Conservation (phyloP, 2,888 invertebrate genomes). For the Amphiduros pacificus region DNA sequence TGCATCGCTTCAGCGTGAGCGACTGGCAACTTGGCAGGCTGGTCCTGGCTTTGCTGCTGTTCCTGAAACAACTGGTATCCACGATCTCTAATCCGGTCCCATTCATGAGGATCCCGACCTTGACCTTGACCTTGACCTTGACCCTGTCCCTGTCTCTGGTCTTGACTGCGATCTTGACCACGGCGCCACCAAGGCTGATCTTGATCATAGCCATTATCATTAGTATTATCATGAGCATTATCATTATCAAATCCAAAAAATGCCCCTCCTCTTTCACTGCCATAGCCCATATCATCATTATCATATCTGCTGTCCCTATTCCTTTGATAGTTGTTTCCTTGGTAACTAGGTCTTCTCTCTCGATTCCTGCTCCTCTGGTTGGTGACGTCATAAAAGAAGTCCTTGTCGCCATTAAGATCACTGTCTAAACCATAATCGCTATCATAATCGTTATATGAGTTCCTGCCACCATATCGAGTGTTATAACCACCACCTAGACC, state of each 20-base stretch:
- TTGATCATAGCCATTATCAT: not conserved
- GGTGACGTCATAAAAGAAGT: conserved; percentile 23
- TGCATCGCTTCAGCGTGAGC: no score
- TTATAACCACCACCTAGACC: not conserved
- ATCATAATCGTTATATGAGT: not conserved
- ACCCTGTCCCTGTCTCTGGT: no score
- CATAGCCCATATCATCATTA: conserved; percentile 2
- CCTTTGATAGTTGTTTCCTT: no score
- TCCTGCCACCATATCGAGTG: not conserved
- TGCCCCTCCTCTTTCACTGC: conserved; percentile 5
- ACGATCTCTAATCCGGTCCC: no score
- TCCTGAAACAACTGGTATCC: no score
- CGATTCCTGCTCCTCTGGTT: conserved; percentile 26
- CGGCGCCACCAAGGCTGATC: no score
- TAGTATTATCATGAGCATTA: not conserved
- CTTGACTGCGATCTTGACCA: no score
- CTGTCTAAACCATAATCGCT: not conserved
- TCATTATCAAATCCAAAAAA: conserved; percentile 11
- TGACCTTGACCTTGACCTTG: no score
- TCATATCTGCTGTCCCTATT: no score
- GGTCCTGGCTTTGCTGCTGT: no score
- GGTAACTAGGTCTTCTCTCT: conserved; percentile 5
- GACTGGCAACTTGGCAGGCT: no score
- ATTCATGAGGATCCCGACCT: no score
- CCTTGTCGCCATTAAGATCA: not conserved